These are phyloP conservation scores for Formica aserva DNA, from an alignment of 2,888 invertebrate species.

Conservation along the genomic window DNA sequence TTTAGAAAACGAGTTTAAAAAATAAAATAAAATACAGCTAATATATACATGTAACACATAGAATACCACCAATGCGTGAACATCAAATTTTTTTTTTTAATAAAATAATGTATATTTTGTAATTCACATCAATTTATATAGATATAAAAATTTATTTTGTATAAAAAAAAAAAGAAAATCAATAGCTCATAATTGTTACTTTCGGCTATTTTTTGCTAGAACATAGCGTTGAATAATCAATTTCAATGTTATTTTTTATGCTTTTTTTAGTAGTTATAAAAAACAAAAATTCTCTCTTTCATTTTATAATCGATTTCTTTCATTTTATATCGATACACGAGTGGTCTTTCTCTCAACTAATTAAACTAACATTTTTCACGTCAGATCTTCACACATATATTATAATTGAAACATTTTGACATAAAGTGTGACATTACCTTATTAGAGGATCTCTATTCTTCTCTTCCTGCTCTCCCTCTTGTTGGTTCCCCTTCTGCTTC, in stretches of 20 bases:
- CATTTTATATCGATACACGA: not conserved
- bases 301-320: not conserved
- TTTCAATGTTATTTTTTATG: not conserved
- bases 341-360: not conserved
- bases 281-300: not conserved
- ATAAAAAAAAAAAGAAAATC: not conserved
- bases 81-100: not conserved
- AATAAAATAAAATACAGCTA: slow-evolving; percentile 9
- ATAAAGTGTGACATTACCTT: slow-evolving; percentile 20
- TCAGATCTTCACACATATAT: not conserved
- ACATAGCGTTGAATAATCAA: not conserved
- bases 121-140: slow-evolving; percentile 6
- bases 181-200: not conserved
- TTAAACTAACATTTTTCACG: not conserved
- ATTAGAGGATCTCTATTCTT: slow-evolving; percentile 31
- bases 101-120: not conserved
- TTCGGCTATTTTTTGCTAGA: not conserved
- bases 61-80: not conserved
- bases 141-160: not conserved
- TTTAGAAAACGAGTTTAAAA: not conserved
- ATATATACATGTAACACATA: not conserved
- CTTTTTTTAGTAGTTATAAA: not conserved
- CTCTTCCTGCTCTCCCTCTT: slow-evolving; percentile 21
- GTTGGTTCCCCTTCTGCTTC: slow-evolving; percentile 28
- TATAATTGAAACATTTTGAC: slow-evolving; percentile 11